phyloP scores from a whole-genome alignment of 2,888 invertebrate genomes.

The Tipula unca region DNA sequence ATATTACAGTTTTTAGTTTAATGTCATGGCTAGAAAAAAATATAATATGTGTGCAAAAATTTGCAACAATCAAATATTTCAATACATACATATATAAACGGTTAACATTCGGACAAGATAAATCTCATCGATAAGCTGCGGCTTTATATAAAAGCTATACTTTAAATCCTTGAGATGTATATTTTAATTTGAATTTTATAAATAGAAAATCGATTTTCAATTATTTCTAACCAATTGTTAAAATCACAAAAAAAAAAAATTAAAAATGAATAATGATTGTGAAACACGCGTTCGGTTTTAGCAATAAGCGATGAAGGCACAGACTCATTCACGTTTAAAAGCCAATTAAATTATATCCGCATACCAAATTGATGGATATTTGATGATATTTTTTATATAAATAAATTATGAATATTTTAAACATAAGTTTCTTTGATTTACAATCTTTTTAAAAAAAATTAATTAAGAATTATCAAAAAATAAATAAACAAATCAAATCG shows the following conservation, averaged over 20 bases:
- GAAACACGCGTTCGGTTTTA: background rate
- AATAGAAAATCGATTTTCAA: background rate
- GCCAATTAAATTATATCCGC: background rate
- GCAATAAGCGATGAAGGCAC: background rate
- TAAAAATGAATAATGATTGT: background rate
- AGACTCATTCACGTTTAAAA: background rate
- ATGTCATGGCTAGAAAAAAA: background rate
- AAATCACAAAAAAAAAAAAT: background rate
- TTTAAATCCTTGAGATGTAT: background rate
- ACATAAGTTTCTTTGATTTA: background rate
- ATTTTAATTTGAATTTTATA: background rate
- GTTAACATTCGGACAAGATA: background rate
- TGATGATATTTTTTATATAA: background rate
- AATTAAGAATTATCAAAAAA: background rate
- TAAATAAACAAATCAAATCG: background rate
- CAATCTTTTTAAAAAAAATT: background rate
- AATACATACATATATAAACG: background rate
- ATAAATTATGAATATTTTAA: constrained; percentile 8
- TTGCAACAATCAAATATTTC: background rate
- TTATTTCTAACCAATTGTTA: background rate
- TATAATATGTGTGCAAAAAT: background rate
- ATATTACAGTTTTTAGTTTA: background rate
- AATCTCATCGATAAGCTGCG: background rate
- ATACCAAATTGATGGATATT: background rate
- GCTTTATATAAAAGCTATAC: background rate